Evolutionary conservation across 2,888 invertebrate species (phyloP).

Genomic region (Andrena praecox): DNA sequence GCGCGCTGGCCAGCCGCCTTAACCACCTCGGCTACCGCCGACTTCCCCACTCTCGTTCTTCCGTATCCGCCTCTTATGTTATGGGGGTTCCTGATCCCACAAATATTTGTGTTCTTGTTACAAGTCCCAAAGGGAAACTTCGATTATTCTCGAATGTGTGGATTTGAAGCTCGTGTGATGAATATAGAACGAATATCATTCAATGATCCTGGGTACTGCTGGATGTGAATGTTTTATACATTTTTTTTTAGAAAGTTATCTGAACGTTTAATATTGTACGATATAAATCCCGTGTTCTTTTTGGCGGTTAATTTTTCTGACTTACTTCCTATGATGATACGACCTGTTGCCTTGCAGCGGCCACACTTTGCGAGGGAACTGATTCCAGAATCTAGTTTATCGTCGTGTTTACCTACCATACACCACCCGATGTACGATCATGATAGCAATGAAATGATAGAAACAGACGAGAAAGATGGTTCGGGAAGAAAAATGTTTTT

Average conservation of each 20-base stretch:
- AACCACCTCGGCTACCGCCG: no score
- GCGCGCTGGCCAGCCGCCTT: no score
- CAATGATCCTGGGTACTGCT: slow-evolving; percentile 11
- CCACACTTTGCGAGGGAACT: slow-evolving; percentile 84
- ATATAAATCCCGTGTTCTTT: slow-evolving; percentile 75
- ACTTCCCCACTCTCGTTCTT: no score
- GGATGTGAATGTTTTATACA: background rate
- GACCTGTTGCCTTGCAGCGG: slow-evolving; percentile 84
- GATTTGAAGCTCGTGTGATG: background rate
- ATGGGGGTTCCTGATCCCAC: no score
- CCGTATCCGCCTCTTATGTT: no score
- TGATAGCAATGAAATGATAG: slow-evolving; percentile 83
- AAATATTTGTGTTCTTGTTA: slow-evolving; percentile 28
- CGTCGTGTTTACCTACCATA: slow-evolving; percentile 84
- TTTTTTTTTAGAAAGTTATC: background rate
- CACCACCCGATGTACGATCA: slow-evolving; percentile 84
- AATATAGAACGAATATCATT: slow-evolving; percentile 2
- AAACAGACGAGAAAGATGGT: slow-evolving; percentile 68
- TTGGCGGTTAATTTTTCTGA: slow-evolving; percentile 80
- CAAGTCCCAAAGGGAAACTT: background rate
- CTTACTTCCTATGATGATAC: slow-evolving; percentile 84
- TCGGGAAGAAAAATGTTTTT: slow-evolving; percentile 64
- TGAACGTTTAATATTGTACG: slow-evolving; percentile 40
- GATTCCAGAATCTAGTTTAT: slow-evolving; percentile 84
- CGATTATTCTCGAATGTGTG: slow-evolving; percentile 3